A percentile compares a stretch with the other conserved stretches of the same genome.
These are phyloP conservation scores for Andricus grossulariae DNA, from an alignment of 1,140 invertebrate species.

Conservation along the genomic window DNA sequence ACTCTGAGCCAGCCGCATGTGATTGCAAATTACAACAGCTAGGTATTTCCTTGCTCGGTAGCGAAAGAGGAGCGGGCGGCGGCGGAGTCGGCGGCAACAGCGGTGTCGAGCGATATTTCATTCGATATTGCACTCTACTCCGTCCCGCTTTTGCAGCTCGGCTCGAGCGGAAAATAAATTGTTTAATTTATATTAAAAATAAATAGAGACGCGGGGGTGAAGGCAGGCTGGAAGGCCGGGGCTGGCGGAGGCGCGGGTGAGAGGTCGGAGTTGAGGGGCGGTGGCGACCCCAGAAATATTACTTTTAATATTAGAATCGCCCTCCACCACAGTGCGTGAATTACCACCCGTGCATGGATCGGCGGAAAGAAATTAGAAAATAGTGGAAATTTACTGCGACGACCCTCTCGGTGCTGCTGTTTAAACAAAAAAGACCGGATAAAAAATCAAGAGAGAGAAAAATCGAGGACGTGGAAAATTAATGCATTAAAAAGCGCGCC, in stretches of 20 bases:
- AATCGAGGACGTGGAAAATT: constrained; percentile 26
- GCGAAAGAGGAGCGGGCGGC: not conserved
- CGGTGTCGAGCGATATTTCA: constrained; percentile 66
- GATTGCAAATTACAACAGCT: constrained; percentile 55
- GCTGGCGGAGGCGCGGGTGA: not conserved
- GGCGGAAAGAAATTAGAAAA: constrained; percentile 53
- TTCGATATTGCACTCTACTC: constrained; percentile 70
- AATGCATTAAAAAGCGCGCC: constrained; percentile 13
- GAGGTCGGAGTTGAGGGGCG: constrained; percentile 33
- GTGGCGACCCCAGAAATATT: constrained; percentile 63
- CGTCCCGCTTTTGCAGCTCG: constrained; percentile 48
- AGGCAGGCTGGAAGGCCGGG: not conserved
- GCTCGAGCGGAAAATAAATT: constrained; percentile 63
- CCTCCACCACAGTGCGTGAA: constrained; percentile 32
- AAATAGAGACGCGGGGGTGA: constrained; percentile 62
- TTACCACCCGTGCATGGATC: constrained; percentile 32
- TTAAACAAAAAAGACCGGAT: constrained; percentile 22
- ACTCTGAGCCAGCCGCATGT: not conserved
- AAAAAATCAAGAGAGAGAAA: constrained; percentile 30
- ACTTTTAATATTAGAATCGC: constrained; percentile 69
- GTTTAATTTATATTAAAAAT: constrained; percentile 75
- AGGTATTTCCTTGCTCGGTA: constrained; percentile 47
- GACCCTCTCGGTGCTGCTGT: constrained; percentile 32
- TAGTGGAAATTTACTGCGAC: constrained; percentile 51
- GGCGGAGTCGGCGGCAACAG: constrained; percentile 18